Evolutionary conservation across 37 sponge, comb jelly and placozoan species (phyloP).

Genomic region (Aplysina aerophoba): DNA sequence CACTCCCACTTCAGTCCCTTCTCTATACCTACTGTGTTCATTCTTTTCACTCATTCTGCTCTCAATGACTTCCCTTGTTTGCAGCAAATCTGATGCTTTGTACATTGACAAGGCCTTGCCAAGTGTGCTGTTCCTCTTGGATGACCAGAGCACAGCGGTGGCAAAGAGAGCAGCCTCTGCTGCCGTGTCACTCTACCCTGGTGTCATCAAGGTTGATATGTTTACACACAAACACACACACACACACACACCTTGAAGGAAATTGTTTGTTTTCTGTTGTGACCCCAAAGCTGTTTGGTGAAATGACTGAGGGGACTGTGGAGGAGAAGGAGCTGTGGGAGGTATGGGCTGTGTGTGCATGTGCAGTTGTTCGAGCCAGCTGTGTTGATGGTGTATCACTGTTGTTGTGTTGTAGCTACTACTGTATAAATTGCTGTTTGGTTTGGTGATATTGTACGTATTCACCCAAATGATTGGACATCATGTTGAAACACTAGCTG

Average conservation of each 20-base stretch:
- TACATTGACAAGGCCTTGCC: background rate
- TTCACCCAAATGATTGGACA: background rate
- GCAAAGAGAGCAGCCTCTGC: conserved; percentile 16
- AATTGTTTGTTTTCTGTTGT: no score
- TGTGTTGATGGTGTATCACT: no score
- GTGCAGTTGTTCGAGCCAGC: no score
- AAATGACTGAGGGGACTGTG: conserved; percentile 31
- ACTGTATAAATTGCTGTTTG: no score
- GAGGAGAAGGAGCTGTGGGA: conserved; percentile 77
- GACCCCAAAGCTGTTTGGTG: conserved; percentile 30
- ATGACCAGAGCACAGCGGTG: background rate
- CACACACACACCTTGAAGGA: no score
- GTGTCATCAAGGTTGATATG: background rate
- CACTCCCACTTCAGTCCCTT: background rate
- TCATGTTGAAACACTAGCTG: no score
- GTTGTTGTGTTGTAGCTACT: no score
- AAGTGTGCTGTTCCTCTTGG: background rate
- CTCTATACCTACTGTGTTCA: background rate
- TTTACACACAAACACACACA: no score
- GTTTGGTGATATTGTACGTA: background rate
- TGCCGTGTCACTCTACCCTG: conserved; percentile 4
- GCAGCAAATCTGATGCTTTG: conserved; percentile 9
- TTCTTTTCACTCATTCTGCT: no score
- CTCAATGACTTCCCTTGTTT: background rate
- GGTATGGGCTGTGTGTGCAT: conserved; percentile 23